Evolutionary conservation across 92 coral and sea anemone species (phyloP), one percentile per base, ranked within the genome.

Genomic region (Porites cylindrica): DNA sequence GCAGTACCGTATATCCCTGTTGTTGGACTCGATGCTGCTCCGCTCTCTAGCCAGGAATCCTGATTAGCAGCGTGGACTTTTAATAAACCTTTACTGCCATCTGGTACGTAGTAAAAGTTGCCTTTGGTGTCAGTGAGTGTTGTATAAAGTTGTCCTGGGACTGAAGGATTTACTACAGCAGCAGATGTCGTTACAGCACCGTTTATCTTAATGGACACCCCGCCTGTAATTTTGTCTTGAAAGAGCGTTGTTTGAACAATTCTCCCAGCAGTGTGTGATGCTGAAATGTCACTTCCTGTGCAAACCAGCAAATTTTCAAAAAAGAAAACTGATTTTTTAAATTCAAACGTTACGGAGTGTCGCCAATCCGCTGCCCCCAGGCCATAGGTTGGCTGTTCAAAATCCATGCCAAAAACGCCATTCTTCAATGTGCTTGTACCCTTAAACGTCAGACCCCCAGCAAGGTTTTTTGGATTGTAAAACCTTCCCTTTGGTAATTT

Each of bases 321-420:
- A 62, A 95, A 92, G 91, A 95, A 95, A 61, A 88, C 85, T 13
- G 98, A 95, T 66, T 94, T 94, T 56, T 94, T 92, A 47, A 94
- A 94, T 68, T 65, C 19, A 59, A 93, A 85, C n/a, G 54, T 13
- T 11, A 86, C 74, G 0, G 14, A 53, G 4, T 20, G 19, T 12
- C 80, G 71, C 62, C 52, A 82, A n/a, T 64, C 71, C 4, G 19
- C 0, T 3, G 14, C 43, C 9, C 6, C 14, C 14, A 79, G 61
- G 23, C 19, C 32, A 14, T 91, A 91, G 2, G 75, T 32, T 10
- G 98, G 98, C 23, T 91, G 87, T 21, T 72, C 17, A 58, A 92
- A 94, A 21, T 87, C 86, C 98, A 94, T 94, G 23, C 92, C 92
- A 81, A 94, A 94, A 20, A 77, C 82, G 2, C 98, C 98, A 80